Evolutionary conservation across 1,140 invertebrate species (phyloP), one percentile per base, ranked within the genome.

Genomic region (Drosophila ironensis): DNA sequence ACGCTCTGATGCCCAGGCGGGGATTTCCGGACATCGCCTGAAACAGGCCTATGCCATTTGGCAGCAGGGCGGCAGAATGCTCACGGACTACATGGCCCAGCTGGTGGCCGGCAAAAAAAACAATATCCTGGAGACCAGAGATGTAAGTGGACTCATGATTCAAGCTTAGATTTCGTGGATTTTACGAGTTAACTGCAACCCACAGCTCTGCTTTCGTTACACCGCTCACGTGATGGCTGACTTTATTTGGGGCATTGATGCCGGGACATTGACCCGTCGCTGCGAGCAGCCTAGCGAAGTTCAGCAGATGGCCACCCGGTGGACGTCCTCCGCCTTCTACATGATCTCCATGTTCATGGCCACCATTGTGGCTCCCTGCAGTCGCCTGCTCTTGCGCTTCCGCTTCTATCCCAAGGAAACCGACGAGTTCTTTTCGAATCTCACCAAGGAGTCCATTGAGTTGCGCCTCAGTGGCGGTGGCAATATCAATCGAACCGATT

Each of bases 141-240:
- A 88, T 44, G 87, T 89, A 33, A 70, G 80, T 76, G n/a, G 2
- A 28, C n/a, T n/a, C n/a, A n/a, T n/a, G n/a, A n/a, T n/a, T n/a
- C n/a, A n/a, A n/a, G n/a, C n/a, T n/a, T n/a, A n/a, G n/a, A n/a
- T n/a, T n/a, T n/a, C n/a, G n/a, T n/a, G n/a, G 0, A 4, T 22
- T 20, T 2, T 20, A 30, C 25, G 6, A 2, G 8, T 37, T 12
- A 2, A 3, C 19, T 9, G 6, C n/a, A n/a, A 16, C 3, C 11
- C n/a, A 0, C 38, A 89, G 88, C 72, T 89, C 4, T 90, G 89
- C 5, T 66, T 74, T 1, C 88, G 89, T 38, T 92, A 88, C 48
- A 91, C 91, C 0, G 90, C 89, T 0, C 91, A 92, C 52, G 89
- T 92, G 0, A 90, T 92, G 24, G 90, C 91, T 0, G 91, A 89